Base-by-base conservation (phyloP, 92 coral and sea anemone genomes). In the Zoanthus solanderi region DNA sequence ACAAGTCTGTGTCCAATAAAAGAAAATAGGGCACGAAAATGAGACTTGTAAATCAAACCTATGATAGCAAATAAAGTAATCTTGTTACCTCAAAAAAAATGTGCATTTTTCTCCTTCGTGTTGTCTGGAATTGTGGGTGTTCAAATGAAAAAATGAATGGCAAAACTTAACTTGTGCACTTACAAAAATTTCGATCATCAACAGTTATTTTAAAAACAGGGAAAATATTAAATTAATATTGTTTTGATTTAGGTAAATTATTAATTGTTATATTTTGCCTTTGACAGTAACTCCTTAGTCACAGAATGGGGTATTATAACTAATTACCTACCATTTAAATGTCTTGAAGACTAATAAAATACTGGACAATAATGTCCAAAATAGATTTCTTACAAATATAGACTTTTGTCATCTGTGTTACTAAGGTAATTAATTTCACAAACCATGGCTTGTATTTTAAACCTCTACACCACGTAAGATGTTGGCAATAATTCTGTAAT, bases 321-420 rank as follows among this genome's bases (percentile, higher is more conserved):
- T 46, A 18, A 79, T 57, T 60, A 78, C 69, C 67, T 47, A 81
- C 85, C 44, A 61, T 50, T 61, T 46, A 71, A 69, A 30, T 81
- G 85, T 66, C 85, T 65, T 66, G 23, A 65, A 66, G 85, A 66
- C 85, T 65, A 81, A 81, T 81, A 81, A 81, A 60, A 81, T 65
- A 45, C 85, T 81, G 75, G 85, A 65, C 85, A 65, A 46, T 45
- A 65, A 46, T 71, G 28, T 65, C 85, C 75, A 66, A 14, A 81
- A 81, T 81, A 81, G 71, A 81, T 81, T 81, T 81, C 85, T 65
- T 81, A 81, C 85, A 81, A 81, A 81, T 81, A 81, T 81, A 81
- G 74, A 81, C 52, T 81, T 42, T 81, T 44, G 85, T 18, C 52
- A 65, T 28, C 42, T 81, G 74, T 47, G 44, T 28, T 50, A 14